Percentiles rank a stretch among this genome's conserved stretches.
These are phyloP conservation scores for Chrysaora quinquecirrha DNA, from an alignment of 30 jellyfish, hydroid and myxozoan species.

Conservation along the genomic window DNA sequence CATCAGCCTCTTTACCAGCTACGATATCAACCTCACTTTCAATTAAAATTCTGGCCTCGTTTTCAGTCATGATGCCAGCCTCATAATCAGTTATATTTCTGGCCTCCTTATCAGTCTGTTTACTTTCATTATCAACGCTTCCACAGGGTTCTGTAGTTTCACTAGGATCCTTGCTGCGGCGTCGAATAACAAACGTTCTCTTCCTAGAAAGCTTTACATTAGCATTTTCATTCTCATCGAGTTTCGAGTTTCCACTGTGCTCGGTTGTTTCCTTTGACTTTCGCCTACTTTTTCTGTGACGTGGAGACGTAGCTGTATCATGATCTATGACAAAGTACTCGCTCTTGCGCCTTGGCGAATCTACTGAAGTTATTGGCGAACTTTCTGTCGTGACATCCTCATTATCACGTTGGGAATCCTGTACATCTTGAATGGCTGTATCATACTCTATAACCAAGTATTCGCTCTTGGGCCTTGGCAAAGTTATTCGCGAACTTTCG, in stretches of 20 bases:
- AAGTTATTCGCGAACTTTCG: no score
- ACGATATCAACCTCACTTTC: no score
- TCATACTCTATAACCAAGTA: no score
- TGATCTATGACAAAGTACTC: conserved; percentile 21
- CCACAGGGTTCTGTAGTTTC: background rate
- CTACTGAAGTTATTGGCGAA: background rate
- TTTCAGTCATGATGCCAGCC: no score
- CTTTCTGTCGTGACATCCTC: background rate
- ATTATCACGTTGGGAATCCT: background rate
- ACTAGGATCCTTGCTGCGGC: background rate
- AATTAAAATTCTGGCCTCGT: no score
- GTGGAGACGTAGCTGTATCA: background rate
- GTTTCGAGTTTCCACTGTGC: background rate
- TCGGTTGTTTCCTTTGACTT: background rate
- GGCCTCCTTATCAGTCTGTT: background rate
- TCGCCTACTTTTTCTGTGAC: background rate
- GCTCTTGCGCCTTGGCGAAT: conserved; percentile 8
- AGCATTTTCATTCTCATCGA: background rate
- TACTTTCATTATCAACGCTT: background rate
- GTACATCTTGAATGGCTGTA: no score
- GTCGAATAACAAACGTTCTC: conserved; percentile 31
- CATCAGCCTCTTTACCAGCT: no score
- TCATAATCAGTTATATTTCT: background rate
- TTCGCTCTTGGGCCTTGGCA: no score
- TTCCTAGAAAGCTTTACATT: background rate